Evolutionary conservation across 2,797 vertebrate genomes (phyloP), one percentile per base, ranked within the genome.

Genomic region (Liparis tanakae): DNA sequence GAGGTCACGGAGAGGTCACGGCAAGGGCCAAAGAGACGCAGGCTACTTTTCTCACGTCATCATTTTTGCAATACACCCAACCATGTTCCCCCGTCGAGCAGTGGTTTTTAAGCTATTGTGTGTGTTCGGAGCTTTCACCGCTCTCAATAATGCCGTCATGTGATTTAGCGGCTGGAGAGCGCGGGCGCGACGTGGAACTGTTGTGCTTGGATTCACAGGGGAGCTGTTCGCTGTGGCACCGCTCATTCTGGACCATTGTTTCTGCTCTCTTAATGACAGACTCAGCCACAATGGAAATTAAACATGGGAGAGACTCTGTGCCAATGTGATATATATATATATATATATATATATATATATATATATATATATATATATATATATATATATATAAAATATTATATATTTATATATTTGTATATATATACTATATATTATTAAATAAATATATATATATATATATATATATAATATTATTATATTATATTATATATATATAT

Each of bases 221-320:
- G 94, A 93, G 90, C 91, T 87, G 88, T 94, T 93, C 87, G 70
- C 79, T 43, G 90, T 90, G 90, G 88, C 92, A 93, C 80, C 84
- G 57, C 87, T 92, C 89, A 81, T 91, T 91, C 90, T 74, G 37
- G 55, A 89, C 89, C 94, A 94, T 94, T 92, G 94, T 93, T 87
- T 87, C 57, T 54, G 61, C 41, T 3, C 79, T 79, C 83, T 88
- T 93, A 94, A 90, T 91, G 93, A 94, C 90, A 93, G 92, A 94
- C 85, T 76, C 15, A 13, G 74, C 83, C 89, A 93, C 92, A 92
- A 94, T 92, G 79, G 87, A 89, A 88, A 91, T 91, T 77, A 80
- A 83, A 90, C 90, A 89, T 89, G 76, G 85, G 25, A 30, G 25
- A 71, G 76, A 79, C 74, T 81, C 25, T 88, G 89, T 85, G 87